Base-by-base conservation (phyloP, 1,140 invertebrate genomes). In the Nasonia giraulti region DNA sequence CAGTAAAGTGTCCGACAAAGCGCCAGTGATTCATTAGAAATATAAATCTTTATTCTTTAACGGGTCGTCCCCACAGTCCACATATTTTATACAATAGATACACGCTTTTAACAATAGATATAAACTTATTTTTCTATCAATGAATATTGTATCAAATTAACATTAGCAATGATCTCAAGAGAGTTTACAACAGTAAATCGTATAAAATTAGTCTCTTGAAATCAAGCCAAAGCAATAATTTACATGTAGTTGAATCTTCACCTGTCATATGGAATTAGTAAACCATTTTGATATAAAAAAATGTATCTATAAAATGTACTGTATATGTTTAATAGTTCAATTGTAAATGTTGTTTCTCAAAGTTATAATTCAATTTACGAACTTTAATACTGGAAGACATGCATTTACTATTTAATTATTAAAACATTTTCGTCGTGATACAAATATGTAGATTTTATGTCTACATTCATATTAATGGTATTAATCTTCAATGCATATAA, bases 1-100 rank as follows among this genome's bases (percentile, higher is more conserved):
- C 75, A 82, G 37, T 78, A 85, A 75, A 80, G 55, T 85, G 44
- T 68, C 74, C 74, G 20, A 82, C 23, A 81, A 76, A 69, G 66
- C 40, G 66, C 80, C 74, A 77, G 55, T 81, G 55, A 69, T 85
- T 77, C 50, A 33, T 82, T 47, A 31, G 74, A 82, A 85, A 85
- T 68, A 82, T 81, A 81, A 84, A 84, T 84, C 37, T 85, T 69
- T n/a, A 80, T 84, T 79, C 20, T 71, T 62, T 17, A 77, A 80
- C 50, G 8, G 37, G 8, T 80, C 17, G 3, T 68, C 12, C 84
- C 44, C 73, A 85, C 80, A 85, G 84, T 81, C 84, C 74, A 85
- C 84, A 69, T 78, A 40, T 55, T n/a, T 77, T 77, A 82, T 82
- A 71, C 31, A 69, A 77, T 82, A 55, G 47, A 3, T 81, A 68